A percentile compares a stretch with the other conserved stretches of the same genome.
Evolutionary conservation across 2,113 vertebrate genomes (phyloP).

Genomic region (Dromiciops gliroides): DNA sequence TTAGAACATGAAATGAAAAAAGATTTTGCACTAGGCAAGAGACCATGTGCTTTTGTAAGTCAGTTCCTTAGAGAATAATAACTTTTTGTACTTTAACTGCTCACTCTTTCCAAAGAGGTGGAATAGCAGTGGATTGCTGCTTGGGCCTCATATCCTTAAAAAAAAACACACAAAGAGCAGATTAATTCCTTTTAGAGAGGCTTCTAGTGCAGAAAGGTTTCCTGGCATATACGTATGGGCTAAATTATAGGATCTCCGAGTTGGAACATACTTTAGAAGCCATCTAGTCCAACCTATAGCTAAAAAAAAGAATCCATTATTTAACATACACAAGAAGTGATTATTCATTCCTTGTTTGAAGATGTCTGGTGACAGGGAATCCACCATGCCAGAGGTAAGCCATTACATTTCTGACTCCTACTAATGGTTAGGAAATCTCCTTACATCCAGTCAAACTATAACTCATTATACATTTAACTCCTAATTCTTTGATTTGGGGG

Average conservation of each 20-base stretch:
- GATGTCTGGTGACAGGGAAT: background rate
- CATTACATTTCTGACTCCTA: background rate
- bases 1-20: background rate
- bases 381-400: background rate
- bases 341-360: background rate
- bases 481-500: background rate
- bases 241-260: background rate
- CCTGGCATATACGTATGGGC: background rate
- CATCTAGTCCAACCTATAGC: background rate
- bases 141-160: background rate
- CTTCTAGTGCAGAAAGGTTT: background rate
- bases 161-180: background rate
- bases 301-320: background rate
- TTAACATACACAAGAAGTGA: background rate
- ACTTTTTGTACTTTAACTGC: conserved; percentile 12
- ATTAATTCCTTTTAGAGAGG: background rate
- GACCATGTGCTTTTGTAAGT: background rate
- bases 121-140: conserved; percentile 2
- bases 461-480: background rate
- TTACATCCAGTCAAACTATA: background rate
- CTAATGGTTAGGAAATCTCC: background rate
- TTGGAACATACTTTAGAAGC: background rate
- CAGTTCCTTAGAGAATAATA: conserved; percentile 37
- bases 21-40: background rate
- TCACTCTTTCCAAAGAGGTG: conserved; percentile 12